Evolutionary conservation across 2,888 invertebrate species (phyloP).

Genomic region (Nomada fabriciana): DNA sequence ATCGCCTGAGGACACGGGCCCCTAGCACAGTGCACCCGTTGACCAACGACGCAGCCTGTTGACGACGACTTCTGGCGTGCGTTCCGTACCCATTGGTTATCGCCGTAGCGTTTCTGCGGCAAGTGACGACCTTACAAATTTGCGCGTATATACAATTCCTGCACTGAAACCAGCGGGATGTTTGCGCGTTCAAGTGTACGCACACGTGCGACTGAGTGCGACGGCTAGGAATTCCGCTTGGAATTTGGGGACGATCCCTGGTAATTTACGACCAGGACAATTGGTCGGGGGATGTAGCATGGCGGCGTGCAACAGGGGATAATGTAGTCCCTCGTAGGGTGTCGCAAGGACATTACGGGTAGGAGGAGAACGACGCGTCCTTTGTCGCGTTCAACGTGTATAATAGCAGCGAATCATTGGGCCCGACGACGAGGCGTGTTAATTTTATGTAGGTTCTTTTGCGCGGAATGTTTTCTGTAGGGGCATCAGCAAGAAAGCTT

Average conservation of each 20-base stretch:
- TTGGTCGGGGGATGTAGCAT: slow-evolving; percentile 62
- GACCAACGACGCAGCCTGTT: not conserved
- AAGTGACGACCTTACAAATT: slow-evolving; percentile 58
- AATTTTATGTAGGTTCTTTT: too few species aligned
- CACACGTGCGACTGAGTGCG: slow-evolving; percentile 68
- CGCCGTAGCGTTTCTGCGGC: slow-evolving; percentile 1
- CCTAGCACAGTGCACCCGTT: not conserved
- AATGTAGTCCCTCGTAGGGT: slow-evolving; percentile 59
- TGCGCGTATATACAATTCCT: slow-evolving; percentile 57
- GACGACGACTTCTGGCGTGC: slow-evolving; percentile 4
- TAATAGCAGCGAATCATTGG: slow-evolving; percentile 8
- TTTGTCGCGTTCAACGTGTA: slow-evolving; percentile 8
- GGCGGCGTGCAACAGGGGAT: slow-evolving; percentile 59
- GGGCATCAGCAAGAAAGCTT: too few species aligned
- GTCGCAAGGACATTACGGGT: slow-evolving; percentile 50
- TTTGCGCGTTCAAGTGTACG: slow-evolving; percentile 64
- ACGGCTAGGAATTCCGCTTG: slow-evolving; percentile 59
- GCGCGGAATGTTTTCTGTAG: too few species aligned
- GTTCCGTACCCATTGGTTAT: not conserved
- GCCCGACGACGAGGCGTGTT: not conserved
- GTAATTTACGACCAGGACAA: slow-evolving; percentile 70
- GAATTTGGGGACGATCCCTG: slow-evolving; percentile 66
- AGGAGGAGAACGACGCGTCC: slow-evolving; percentile 29
- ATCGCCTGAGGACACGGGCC: slow-evolving; percentile 4
- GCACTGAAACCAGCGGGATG: slow-evolving; percentile 45